phyloP scores from a whole-genome alignment of 2,888 invertebrate species.

The Lasioglossum lativentre region DNA sequence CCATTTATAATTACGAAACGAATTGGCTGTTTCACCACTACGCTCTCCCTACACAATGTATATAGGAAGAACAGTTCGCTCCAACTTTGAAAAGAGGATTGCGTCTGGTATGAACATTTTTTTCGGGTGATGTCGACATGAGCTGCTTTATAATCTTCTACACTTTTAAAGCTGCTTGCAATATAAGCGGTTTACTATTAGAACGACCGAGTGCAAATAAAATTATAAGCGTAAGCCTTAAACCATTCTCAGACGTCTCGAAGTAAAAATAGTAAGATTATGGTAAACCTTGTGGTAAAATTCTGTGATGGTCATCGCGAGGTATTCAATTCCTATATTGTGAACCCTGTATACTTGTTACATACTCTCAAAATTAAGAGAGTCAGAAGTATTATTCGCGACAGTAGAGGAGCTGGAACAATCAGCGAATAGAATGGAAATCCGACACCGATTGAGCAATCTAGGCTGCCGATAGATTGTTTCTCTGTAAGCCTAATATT shows the following conservation, averaged over 20 bases:
- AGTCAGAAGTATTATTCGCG: background rate
- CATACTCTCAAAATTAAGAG: background rate
- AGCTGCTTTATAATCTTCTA: slow-evolving; percentile 27
- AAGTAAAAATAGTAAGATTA: background rate
- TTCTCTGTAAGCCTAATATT: slow-evolving; percentile 37
- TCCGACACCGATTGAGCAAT: slow-evolving; percentile 30
- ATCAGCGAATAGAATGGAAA: background rate
- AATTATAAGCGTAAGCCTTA: slow-evolving; percentile 23
- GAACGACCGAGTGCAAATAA: slow-evolving; percentile 4
- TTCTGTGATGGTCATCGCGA: background rate
- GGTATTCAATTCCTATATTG: background rate
- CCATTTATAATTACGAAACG: background rate
- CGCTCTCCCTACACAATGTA: background rate
- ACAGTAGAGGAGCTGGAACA: background rate
- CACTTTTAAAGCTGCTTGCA: slow-evolving; percentile 24
- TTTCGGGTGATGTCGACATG: background rate
- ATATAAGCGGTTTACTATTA: slow-evolving; percentile 42
- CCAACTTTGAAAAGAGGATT: slow-evolving; percentile 18
- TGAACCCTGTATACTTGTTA: background rate
- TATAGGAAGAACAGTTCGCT: background rate
- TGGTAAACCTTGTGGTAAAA: background rate
- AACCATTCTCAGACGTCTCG: background rate
- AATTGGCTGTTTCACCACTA: background rate
- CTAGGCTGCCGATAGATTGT: slow-evolving; percentile 17
- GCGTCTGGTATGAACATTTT: background rate